phyloP scores from a whole-genome alignment of 2,113 vertebrate species.

The Beaufortia kweichowensis region DNA sequence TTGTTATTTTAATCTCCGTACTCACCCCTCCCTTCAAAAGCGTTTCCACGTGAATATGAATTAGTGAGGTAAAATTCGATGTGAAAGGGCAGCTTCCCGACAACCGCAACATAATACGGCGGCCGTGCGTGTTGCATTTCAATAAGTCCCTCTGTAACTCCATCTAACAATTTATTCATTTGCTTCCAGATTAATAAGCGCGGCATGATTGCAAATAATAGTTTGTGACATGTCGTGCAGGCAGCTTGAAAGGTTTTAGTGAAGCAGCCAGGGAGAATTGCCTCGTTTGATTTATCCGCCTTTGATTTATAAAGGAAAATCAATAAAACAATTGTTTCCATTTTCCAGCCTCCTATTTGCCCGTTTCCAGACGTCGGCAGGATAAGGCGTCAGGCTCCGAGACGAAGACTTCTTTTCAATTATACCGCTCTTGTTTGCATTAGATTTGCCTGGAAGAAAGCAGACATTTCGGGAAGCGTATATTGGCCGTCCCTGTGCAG shows the following conservation, averaged over 20 bases:
- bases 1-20: constrained; percentile 56
- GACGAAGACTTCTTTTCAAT: constrained; percentile 89
- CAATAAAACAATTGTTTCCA: constrained; percentile 82
- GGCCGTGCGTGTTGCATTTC: constrained; percentile 58
- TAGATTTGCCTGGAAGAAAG: constrained; percentile 77
- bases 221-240: constrained; percentile 84
- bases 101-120: constrained; percentile 62
- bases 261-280: constrained; percentile 80
- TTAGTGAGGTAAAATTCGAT: constrained; percentile 52
- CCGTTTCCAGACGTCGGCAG: constrained; percentile 80
- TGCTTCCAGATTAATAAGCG: constrained; percentile 73
- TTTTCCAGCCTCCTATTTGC: constrained; percentile 82
- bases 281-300: constrained; percentile 85
- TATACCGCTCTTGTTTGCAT: constrained; percentile 92
- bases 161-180: constrained; percentile 63
- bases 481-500: constrained; percentile 78
- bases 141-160: constrained; percentile 65
- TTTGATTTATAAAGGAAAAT: constrained; percentile 88
- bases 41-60: constrained; percentile 56
- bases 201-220: constrained; percentile 81
- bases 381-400: constrained; percentile 82
- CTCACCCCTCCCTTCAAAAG: constrained; percentile 45
- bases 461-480: constrained; percentile 78
- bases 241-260: constrained; percentile 70
- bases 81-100: constrained; percentile 55